phyloP scores from a whole-genome alignment of 2,888 invertebrate species.

The Drosophila peninsularis region DNA sequence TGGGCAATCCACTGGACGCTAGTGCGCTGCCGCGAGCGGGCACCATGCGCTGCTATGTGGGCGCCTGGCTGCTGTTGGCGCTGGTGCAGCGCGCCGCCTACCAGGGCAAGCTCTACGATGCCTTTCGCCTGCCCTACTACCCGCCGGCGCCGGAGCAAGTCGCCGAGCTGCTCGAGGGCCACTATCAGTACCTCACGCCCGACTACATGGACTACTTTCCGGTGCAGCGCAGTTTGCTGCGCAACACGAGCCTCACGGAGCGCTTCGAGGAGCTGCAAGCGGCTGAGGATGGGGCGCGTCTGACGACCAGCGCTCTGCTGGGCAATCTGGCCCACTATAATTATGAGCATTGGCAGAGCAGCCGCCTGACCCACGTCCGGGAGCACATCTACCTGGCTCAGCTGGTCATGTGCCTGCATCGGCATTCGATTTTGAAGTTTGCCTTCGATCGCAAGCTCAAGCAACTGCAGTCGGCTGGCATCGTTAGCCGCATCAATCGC shows the following conservation, averaged over 20 bases:
- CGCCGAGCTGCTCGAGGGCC: slow-evolving; percentile 44
- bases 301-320: slow-evolving; percentile 52
- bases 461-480: slow-evolving; percentile 66
- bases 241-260: not conserved
- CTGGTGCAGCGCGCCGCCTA: slow-evolving; percentile 81
- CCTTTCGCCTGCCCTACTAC: slow-evolving; percentile 66
- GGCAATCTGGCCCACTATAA: slow-evolving; percentile 70
- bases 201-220: slow-evolving; percentile 65
- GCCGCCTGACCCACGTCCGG: slow-evolving; percentile 60
- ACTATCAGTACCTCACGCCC: slow-evolving; percentile 52
- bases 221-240: slow-evolving; percentile 43
- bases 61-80: slow-evolving; percentile 71
- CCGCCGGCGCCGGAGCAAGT: slow-evolving; percentile 60
- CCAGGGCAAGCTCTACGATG: slow-evolving; percentile 81
- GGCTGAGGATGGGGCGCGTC: not conserved
- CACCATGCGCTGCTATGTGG: slow-evolving; percentile 58
- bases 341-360: slow-evolving; percentile 43
- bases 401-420: slow-evolving; percentile 68
- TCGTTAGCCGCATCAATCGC: slow-evolving; percentile 49
- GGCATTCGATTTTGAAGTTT: slow-evolving; percentile 65
- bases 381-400: slow-evolving; percentile 71
- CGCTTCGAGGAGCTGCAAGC: slow-evolving; percentile 50
- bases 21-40: slow-evolving; percentile 47
- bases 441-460: slow-evolving; percentile 70
- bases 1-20: slow-evolving; percentile 72